A percentile compares a stretch with the other conserved stretches of the same genome.
These are phyloP conservation scores for Calameuta filiformis DNA, from an alignment of 2,888 invertebrate genomes.

Conservation along the genomic window DNA sequence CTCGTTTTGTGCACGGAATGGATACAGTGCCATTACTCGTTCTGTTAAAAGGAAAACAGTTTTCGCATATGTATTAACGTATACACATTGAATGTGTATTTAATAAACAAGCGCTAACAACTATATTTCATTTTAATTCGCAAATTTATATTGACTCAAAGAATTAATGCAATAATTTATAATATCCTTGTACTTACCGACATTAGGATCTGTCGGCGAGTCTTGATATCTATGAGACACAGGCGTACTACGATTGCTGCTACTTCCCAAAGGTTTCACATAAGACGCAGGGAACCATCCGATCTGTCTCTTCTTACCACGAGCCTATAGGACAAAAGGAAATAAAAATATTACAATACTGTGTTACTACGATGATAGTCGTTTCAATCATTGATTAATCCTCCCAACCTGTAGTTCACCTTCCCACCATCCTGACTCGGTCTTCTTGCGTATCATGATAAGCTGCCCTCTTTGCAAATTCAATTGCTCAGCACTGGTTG, in stretches of 20 bases:
- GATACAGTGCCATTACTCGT: conserved; percentile 92
- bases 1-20: conserved; percentile 93
- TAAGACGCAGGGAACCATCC: conserved; percentile 99
- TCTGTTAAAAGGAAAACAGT: conserved; percentile 67
- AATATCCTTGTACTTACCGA: conserved; percentile 45
- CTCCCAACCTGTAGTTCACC: conserved; percentile 88
- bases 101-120: background rate
- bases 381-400: background rate
- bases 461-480: conserved; percentile 91
- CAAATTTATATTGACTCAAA: background rate
- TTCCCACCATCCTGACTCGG: conserved; percentile 99
- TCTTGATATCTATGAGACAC: conserved; percentile 64
- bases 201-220: conserved; percentile 62
- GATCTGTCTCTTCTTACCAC: conserved; percentile 88
- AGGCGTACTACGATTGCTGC: conserved; percentile 63
- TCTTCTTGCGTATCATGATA: conserved; percentile 96
- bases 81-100: background rate
- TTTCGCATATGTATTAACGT: conserved; percentile 13
- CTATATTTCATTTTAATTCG: background rate
- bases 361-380: background rate
- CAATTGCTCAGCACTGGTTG: conserved; percentile 92
- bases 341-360: background rate
- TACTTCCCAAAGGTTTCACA: conserved; percentile 75
- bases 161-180: background rate
- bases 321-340: conserved; percentile 61